These are phyloP conservation scores for Alethe diademata DNA, from an alignment of 2,113 vertebrate species.

Conservation along the genomic window DNA sequence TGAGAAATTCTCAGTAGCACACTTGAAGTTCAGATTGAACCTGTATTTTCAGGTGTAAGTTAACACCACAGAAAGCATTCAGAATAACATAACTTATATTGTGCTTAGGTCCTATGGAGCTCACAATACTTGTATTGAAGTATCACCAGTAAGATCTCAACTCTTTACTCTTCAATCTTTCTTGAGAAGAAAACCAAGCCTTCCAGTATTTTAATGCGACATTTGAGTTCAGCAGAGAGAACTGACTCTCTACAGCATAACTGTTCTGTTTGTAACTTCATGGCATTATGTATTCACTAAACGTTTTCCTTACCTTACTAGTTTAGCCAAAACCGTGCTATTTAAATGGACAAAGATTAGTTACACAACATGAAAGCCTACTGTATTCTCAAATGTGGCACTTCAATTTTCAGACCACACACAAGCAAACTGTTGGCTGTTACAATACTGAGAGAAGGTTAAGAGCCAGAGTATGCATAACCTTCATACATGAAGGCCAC, in stretches of 20 bases:
- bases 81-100: background rate
- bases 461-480: background rate
- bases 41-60: background rate
- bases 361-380: background rate
- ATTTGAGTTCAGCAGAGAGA: background rate
- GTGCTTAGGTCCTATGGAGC: background rate
- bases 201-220: background rate
- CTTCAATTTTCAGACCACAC: background rate
- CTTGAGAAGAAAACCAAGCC: background rate
- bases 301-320: background rate
- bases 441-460: background rate
- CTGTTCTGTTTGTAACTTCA: background rate
- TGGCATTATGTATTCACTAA: background rate
- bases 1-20: background rate
- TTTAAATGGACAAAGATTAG: slow-evolving; percentile 16
- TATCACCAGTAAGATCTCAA: background rate
- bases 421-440: background rate
- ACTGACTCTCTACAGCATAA: background rate
- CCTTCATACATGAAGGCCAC: background rate
- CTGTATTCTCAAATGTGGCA: background rate
- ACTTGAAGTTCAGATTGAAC: background rate
- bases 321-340: background rate
- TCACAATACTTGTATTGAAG: background rate
- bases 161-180: background rate
- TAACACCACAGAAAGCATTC: background rate